phyloP scores from a whole-genome alignment of 2,113 vertebrate genomes.

The Ramphastos sulfuratus region DNA sequence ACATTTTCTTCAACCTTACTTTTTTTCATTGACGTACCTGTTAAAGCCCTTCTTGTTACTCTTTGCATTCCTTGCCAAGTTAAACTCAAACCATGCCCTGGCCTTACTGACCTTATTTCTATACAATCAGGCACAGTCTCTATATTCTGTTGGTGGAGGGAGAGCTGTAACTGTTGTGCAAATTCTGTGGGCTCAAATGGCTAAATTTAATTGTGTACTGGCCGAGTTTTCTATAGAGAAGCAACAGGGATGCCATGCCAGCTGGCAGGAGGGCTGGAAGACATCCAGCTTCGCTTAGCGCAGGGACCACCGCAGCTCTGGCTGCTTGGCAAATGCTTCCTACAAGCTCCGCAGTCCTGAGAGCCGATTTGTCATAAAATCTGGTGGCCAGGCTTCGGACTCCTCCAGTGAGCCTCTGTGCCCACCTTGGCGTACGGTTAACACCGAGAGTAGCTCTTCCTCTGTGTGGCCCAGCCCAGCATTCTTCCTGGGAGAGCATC shows the following conservation, averaged over 20 bases:
- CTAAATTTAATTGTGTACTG: neutral
- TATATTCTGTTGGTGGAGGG: neutral
- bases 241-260: neutral
- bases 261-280: neutral
- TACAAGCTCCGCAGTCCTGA: no score
- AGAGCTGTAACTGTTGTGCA: neutral
- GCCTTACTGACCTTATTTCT: no score
- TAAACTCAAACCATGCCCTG: no score
- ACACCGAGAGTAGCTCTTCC: no score
- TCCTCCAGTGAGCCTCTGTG: rapidly evolving
- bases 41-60: no score
- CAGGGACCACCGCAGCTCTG: neutral
- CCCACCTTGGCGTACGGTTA: no score
- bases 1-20: no score
- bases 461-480: rapidly evolving
- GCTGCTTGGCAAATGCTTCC: neutral
- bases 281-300: neutral
- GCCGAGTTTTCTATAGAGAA: neutral
- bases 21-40: no score
- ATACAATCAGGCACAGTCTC: no score
- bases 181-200: neutral
- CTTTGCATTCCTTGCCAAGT: no score
- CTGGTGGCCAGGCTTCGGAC: neutral
- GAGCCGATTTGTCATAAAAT: neutral
- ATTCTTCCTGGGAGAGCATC: neutral